Percentiles rank a stretch among this genome's conserved stretches.
These are phyloP conservation scores for Drosophila neocordata DNA, from an alignment of 1,140 invertebrate genomes.

Conservation along the genomic window DNA sequence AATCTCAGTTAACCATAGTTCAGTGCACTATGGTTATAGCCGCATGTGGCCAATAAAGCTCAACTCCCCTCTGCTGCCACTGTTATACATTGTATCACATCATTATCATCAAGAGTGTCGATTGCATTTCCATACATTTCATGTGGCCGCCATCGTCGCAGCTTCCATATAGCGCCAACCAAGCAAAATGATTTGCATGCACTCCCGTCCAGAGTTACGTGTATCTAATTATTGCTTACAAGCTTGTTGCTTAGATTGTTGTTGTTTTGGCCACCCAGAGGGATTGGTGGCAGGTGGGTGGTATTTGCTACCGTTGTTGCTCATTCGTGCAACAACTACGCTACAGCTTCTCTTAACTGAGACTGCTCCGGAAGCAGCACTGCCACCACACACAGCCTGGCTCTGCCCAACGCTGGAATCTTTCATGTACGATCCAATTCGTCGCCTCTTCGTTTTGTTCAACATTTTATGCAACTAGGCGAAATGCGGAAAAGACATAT, in stretches of 20 bases:
- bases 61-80: not conserved
- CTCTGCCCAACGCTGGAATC: slow-evolving; percentile 38
- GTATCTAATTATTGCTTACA: slow-evolving; percentile 71
- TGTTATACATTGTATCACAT: slow-evolving; percentile 3
- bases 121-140: slow-evolving; percentile 53
- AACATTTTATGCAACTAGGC: slow-evolving; percentile 53
- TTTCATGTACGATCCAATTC: slow-evolving; percentile 33
- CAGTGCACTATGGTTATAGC: slow-evolving; percentile 60
- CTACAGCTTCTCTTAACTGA: slow-evolving; percentile 46
- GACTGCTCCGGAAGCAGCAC: slow-evolving; percentile 45
- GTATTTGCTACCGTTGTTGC: slow-evolving; percentile 31
- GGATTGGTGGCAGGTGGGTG: not conserved
- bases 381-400: slow-evolving; percentile 19
- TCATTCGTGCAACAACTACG: slow-evolving; percentile 61
- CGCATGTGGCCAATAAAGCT: slow-evolving; percentile 31
- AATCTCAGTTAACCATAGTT: slow-evolving; percentile 45
- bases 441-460: slow-evolving; percentile 34
- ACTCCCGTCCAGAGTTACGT: slow-evolving; percentile 52
- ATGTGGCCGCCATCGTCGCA: slow-evolving; percentile 34
- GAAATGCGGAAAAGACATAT: slow-evolving; percentile 65
- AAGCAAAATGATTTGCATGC: slow-evolving; percentile 57
- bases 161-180: slow-evolving; percentile 50
- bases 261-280: no score
- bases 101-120: slow-evolving; percentile 51
- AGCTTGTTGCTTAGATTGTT: slow-evolving; percentile 41